phyloP scores from a whole-genome alignment of 92 coral and sea anemone genomes.

The Paramuricea clavata region DNA sequence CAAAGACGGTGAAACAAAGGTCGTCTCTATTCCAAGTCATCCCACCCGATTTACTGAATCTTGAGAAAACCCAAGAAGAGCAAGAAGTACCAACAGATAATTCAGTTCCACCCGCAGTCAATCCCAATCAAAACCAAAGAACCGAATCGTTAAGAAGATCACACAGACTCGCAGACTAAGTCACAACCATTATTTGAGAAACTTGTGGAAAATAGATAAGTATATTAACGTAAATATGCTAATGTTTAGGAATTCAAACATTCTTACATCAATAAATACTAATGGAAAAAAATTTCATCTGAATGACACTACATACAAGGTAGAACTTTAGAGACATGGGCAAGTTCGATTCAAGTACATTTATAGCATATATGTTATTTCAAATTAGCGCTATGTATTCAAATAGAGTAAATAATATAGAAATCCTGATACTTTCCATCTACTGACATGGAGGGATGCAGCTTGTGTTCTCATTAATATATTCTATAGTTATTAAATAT shows the following conservation, averaged over 20 bases:
- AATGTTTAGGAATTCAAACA: too few relatives aligned
- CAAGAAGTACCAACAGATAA: background rate
- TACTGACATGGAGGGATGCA: background rate
- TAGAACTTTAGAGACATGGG: background rate
- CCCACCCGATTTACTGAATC: slow-evolving; percentile 29
- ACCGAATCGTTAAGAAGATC: background rate
- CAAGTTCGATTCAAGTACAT: background rate
- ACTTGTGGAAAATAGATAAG: background rate
- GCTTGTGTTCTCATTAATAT: too few relatives aligned
- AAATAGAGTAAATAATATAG: background rate
- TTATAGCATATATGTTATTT: too few relatives aligned
- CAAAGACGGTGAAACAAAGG: slow-evolving; percentile 47
- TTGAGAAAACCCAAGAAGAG: background rate
- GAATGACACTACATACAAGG: background rate
- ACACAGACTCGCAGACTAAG: background rate
- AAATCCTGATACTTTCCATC: background rate
- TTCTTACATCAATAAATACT: too few relatives aligned
- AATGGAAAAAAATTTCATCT: too few relatives aligned
- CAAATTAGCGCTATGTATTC: too few relatives aligned
- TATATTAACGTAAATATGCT: too few relatives aligned
- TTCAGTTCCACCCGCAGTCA: background rate
- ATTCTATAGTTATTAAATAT: too few relatives aligned
- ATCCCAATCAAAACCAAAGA: background rate
- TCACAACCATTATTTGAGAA: too few relatives aligned
- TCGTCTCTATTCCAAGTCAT: slow-evolving; percentile 56